These are phyloP conservation scores for Mycteria americana DNA, from an alignment of 2,797 vertebrate species.

Conservation along the genomic window DNA sequence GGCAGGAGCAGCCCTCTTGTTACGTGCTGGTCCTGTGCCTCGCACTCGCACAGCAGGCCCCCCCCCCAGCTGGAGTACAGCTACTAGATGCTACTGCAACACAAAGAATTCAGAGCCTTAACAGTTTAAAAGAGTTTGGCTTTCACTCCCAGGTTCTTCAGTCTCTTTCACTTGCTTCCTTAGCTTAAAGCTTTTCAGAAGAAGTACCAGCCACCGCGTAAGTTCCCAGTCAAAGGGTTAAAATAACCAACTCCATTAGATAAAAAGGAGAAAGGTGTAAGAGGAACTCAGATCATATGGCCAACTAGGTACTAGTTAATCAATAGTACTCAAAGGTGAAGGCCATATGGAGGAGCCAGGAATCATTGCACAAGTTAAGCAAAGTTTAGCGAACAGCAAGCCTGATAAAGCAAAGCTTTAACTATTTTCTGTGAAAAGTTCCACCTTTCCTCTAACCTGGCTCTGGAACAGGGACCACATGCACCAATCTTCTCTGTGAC, in stretches of 20 bases:
- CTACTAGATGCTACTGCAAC: conserved; percentile 12
- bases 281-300: conserved; percentile 46
- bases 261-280: conserved; percentile 54
- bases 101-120: conserved; percentile 1
- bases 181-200: conserved; percentile 7
- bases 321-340: conserved; percentile 72
- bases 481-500: background rate
- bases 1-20: background rate
- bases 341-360: conserved; percentile 57
- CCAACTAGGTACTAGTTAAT: conserved; percentile 64
- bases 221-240: conserved; percentile 58
- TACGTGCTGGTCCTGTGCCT: background rate
- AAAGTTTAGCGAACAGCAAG: conserved; percentile 66
- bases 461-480: conserved; percentile 15
- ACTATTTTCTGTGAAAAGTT: conserved; percentile 71
- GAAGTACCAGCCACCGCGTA: background rate
- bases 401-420: conserved; percentile 69
- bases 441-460: conserved; percentile 56
- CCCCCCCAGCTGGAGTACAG: background rate
- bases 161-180: background rate
- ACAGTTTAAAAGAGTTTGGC: background rate
- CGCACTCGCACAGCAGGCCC: background rate
- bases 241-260: conserved; percentile 28
- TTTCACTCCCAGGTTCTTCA: background rate
- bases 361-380: conserved; percentile 72